Conservation (phyloP, 2,113 vertebrate species). For the Brachyhypopomus occidentalis region DNA sequence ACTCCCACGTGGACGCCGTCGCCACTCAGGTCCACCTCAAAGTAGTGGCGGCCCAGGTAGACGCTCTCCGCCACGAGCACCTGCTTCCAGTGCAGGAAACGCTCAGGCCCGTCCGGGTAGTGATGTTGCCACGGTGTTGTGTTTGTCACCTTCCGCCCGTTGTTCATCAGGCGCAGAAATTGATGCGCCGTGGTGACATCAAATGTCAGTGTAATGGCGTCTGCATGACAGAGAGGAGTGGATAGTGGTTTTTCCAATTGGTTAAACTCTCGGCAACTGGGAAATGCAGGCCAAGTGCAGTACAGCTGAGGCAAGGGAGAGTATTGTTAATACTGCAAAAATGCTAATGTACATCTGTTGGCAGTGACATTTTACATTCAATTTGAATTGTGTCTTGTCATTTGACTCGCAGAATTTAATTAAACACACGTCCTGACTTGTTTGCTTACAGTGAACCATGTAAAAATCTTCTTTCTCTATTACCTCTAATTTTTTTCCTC, state of each 20-base stretch:
- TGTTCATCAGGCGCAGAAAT: conserved; percentile 82
- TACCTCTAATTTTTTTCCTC: too few species aligned
- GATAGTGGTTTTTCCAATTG: neutral
- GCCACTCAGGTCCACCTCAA: conserved; percentile 77
- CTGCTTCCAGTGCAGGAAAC: conserved; percentile 79
- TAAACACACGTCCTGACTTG: neutral
- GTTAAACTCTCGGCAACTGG: too few species aligned
- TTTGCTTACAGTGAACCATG: too few species aligned
- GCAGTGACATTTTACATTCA: neutral
- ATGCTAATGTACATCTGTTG: too few species aligned
- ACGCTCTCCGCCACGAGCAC: conserved; percentile 79
- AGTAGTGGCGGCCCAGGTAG: conserved; percentile 79
- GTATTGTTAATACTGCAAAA: too few species aligned
- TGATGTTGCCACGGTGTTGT: conserved; percentile 82
- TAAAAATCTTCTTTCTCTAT: too few species aligned
- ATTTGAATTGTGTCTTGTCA: neutral
- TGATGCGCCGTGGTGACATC: conserved; percentile 76
- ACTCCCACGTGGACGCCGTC: conserved; percentile 76
- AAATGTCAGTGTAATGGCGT: conserved; percentile 64
- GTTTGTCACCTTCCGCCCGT: conserved; percentile 79
- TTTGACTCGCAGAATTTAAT: neutral
- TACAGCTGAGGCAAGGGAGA: too few species aligned
- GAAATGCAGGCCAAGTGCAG: too few species aligned
- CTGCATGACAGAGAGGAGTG: conserved; percentile 57
- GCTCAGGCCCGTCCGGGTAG: conserved; percentile 74